These are phyloP conservation scores for Samia ricini DNA, from an alignment of 1,140 invertebrate genomes.

Conservation along the genomic window DNA sequence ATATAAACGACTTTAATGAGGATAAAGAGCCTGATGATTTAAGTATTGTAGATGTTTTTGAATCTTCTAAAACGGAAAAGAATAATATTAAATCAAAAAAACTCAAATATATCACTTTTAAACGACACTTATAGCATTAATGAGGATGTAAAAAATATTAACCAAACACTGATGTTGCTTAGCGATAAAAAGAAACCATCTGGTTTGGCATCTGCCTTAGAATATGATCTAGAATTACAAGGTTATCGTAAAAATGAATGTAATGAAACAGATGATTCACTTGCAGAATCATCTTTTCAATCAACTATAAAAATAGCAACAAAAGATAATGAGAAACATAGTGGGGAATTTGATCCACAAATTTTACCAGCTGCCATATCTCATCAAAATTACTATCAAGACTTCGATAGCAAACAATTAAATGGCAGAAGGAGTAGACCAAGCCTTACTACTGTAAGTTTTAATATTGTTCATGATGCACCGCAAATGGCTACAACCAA, in stretches of 20 bases:
- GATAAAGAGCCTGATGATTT: background rate
- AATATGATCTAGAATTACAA: background rate
- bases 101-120: background rate
- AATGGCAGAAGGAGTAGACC: conserved; percentile 37
- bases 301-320: conserved; percentile 31
- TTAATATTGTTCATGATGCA: conserved; percentile 59
- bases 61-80: background rate
- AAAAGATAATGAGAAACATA: conserved; percentile 15
- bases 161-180: conserved; percentile 9
- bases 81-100: background rate
- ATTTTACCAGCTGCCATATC: conserved; percentile 13
- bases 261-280: conserved; percentile 41
- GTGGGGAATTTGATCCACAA: conserved; percentile 23
- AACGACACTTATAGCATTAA: background rate
- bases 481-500: conserved; percentile 75
- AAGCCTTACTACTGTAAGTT: conserved; percentile 63
- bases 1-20: conserved; percentile 14
- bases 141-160: conserved; percentile 4
- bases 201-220: background rate
- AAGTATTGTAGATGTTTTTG: background rate
- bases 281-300: conserved; percentile 46
- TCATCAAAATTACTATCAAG: conserved; percentile 46
- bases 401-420: conserved; percentile 33
- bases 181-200: conserved; percentile 3
- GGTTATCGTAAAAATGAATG: conserved; percentile 13